Evolutionary conservation across 2,797 vertebrate genomes (phyloP), one percentile per base, ranked within the genome.

Genomic region (Xiphorhynchus erythropygius): DNA sequence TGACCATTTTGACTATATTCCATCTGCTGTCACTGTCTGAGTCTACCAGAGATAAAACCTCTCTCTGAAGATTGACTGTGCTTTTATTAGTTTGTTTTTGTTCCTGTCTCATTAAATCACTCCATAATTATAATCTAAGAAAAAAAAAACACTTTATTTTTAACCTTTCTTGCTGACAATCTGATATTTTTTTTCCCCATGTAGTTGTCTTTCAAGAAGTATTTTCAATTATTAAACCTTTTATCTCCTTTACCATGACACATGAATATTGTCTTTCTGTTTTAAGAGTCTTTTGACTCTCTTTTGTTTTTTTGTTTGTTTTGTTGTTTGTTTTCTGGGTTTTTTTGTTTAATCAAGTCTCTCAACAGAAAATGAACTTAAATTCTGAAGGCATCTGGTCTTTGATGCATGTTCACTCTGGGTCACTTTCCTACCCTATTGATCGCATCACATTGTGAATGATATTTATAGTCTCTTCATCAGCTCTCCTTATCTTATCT

Each of bases 401-500:
- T 77, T 87, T 85, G 64, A 42, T 42, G 37, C 7, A 2, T 56
- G 4, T 25, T 91, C 30, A 19, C 11, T 67, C 32, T 77, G 37
- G 13, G 32, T 71, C 37, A 53, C 80, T 94, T 89, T 91, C 37
- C 25, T 81, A 62, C 32, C 13, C 23, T 64, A 78, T 12, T 85
- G 79, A 89, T 94, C 5, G 0, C 18, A 67, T 67, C 56, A 28
- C 12, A 23, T 49, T 87, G 49, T 71, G 46, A 70, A 35, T 70
- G 9, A 67, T 79, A 82, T 90, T 84, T 92, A 47, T 85, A 64
- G 18, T 24, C 49, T 67, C 30, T 87, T 89, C 5, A 0, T 89
- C 56, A 87, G 9, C 24, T 64, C 11, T 56, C 18, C 21, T 92
- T 93, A 81, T 82, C 81, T 90, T 21, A 44, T 84, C 32, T 89